These are phyloP conservation scores for Dolomedes plantarius DNA, from an alignment of 2,888 invertebrate genomes.

Conservation along the genomic window DNA sequence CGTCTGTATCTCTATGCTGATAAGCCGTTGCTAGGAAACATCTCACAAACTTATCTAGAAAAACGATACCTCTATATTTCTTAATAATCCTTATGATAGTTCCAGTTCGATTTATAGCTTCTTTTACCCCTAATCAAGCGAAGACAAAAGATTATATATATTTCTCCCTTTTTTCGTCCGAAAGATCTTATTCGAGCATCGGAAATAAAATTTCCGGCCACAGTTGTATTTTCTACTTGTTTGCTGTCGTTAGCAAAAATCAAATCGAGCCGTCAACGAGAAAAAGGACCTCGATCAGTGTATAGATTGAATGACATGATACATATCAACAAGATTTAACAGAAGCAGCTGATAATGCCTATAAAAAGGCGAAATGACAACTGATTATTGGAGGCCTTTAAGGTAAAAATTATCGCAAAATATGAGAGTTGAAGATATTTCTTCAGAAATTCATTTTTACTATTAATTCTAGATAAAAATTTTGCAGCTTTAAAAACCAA, in stretches of 20 bases:
- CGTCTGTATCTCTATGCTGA: background rate
- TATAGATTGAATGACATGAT: background rate
- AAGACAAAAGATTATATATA: background rate
- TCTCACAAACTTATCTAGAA: slow-evolving; percentile 24
- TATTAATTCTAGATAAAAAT: too few species aligned
- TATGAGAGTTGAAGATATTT: too few species aligned
- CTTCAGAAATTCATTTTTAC: too few species aligned
- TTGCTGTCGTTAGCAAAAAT: slow-evolving; percentile 1
- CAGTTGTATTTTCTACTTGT: slow-evolving; percentile 22
- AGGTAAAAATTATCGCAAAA: too few species aligned
- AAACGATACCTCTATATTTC: slow-evolving; percentile 26
- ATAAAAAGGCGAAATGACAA: background rate
- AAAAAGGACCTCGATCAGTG: background rate
- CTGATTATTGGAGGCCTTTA: too few species aligned
- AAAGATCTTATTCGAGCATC: slow-evolving; percentile 55
- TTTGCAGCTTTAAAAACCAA: too few species aligned
- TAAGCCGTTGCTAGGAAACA: background rate
- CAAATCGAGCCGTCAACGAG: background rate
- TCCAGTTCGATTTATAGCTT: slow-evolving; percentile 46
- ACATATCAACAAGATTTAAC: background rate
- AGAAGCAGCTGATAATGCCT: background rate
- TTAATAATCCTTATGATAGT: slow-evolving; percentile 54
- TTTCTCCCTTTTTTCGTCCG: background rate
- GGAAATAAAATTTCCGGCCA: slow-evolving; percentile 64
- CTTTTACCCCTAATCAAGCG: slow-evolving; percentile 42